Evolutionary conservation across 2,797 vertebrate species (phyloP).

Genomic region (Morus bassanus): DNA sequence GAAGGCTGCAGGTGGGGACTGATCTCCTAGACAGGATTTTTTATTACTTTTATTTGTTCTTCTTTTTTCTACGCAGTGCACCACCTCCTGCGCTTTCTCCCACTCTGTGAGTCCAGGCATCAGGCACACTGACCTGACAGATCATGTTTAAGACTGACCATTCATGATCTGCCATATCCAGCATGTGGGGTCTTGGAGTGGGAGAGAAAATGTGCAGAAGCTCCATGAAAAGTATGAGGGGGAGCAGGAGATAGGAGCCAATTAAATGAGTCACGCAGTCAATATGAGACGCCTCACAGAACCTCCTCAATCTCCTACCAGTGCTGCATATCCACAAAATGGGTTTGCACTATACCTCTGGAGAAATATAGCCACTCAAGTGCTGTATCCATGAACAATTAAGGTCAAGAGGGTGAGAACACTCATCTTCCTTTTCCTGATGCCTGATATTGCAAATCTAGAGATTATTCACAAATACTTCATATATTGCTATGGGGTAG

Average conservation of each 20-base stretch:
- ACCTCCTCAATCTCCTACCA: neutral
- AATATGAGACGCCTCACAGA: neutral
- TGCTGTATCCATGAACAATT: neutral
- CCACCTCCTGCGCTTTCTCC: neutral
- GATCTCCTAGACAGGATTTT: neutral
- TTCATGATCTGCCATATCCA: neutral
- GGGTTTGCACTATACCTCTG: neutral
- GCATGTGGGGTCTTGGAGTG: neutral
- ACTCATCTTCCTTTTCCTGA: neutral
- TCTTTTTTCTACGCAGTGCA: neutral
- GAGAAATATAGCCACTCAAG: neutral
- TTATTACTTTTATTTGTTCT: neutral
- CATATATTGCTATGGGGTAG: neutral
- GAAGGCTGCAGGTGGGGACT: neutral
- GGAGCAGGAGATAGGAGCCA: neutral
- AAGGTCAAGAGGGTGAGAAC: neutral
- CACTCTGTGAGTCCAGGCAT: neutral
- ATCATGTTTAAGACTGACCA: neutral
- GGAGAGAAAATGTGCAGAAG: neutral
- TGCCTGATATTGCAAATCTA: neutral
- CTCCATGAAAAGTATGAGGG: neutral
- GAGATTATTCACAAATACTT: neutral
- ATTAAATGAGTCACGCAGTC: slow-evolving; percentile 16
- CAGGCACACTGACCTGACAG: neutral
- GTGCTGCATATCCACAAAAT: neutral